Conservation (phyloP, 64 coral and sea anemone species). For the Pocillopora damicornis region DNA sequence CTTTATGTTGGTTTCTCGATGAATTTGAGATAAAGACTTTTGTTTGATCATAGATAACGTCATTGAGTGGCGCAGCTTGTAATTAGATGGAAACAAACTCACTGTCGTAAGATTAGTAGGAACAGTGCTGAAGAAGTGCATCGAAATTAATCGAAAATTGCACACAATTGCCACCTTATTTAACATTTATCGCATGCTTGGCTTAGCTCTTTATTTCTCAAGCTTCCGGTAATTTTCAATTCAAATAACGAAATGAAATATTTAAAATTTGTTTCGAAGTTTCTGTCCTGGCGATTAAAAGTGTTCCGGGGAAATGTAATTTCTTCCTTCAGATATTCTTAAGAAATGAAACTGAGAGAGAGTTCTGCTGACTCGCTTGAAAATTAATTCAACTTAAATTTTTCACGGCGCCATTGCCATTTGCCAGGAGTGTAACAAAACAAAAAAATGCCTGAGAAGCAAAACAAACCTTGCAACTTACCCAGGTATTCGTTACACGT, state of each 20-base stretch:
- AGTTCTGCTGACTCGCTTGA: not conserved
- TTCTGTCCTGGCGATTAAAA: not conserved
- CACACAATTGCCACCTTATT: not conserved
- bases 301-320: not conserved
- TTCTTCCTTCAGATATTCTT: not conserved
- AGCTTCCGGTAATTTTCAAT: conserved; percentile 14
- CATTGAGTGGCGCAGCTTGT: not conserved
- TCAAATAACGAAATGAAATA: not conserved
- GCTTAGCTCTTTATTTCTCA: not conserved
- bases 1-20: not conserved
- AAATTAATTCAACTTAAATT: not conserved
- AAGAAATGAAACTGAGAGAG: not conserved
- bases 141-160: not conserved
- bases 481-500: not conserved
- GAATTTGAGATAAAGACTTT: not conserved
- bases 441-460: not conserved
- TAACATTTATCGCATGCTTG: not conserved
- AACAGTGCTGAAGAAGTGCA: not conserved
- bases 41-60: not conserved
- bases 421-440: not conserved
- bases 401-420: not conserved
- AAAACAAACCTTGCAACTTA: not conserved
- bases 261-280: not conserved
- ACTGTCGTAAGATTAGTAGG: not conserved
- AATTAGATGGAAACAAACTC: not conserved